Conservation (phyloP, 2,113 vertebrate genomes). For the Thunnus thynnus region DNA sequence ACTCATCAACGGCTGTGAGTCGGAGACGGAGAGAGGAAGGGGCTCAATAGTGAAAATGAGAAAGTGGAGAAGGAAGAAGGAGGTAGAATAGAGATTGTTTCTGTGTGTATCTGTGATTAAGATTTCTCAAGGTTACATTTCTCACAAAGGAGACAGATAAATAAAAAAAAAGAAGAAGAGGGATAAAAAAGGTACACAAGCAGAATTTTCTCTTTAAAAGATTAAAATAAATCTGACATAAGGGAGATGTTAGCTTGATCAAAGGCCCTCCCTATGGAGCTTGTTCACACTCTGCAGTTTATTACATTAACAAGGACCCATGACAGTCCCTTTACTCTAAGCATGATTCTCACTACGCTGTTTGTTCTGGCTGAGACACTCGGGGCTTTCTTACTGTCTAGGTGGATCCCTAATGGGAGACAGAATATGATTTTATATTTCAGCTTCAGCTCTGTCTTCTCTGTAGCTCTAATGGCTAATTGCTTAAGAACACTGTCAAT, state of each 20-base stretch:
- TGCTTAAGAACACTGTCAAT: slow-evolving; percentile 9
- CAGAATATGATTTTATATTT: slow-evolving; percentile 17
- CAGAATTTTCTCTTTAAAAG: background rate
- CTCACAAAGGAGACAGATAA: slow-evolving; percentile 29
- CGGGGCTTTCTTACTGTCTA: slow-evolving; percentile 15
- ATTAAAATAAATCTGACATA: slow-evolving; percentile 34
- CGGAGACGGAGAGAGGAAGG: slow-evolving; percentile 40
- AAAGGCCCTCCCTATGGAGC: slow-evolving; percentile 52
- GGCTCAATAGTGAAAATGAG: slow-evolving; percentile 50
- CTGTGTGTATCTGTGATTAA: slow-evolving; percentile 23
- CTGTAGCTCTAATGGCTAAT: slow-evolving; percentile 9
- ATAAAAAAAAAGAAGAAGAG: slow-evolving; percentile 26
- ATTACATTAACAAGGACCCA: slow-evolving; percentile 58
- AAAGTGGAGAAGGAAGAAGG: slow-evolving; percentile 12
- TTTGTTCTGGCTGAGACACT: slow-evolving; percentile 52
- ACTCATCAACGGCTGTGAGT: slow-evolving; percentile 55
- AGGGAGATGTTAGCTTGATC: slow-evolving; percentile 47
- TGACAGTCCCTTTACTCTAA: slow-evolving; percentile 30
- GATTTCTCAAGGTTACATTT: slow-evolving; percentile 19
- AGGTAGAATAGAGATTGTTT: slow-evolving; percentile 24
- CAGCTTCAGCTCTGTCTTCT: slow-evolving; percentile 25
- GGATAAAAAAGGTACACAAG: slow-evolving; percentile 16
- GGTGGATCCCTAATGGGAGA: slow-evolving; percentile 35
- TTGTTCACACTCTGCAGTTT: slow-evolving; percentile 51
- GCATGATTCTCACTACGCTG: slow-evolving; percentile 18